Evolutionary conservation across 2,888 invertebrate genomes (phyloP).

Genomic region (Idaea aversata): DNA sequence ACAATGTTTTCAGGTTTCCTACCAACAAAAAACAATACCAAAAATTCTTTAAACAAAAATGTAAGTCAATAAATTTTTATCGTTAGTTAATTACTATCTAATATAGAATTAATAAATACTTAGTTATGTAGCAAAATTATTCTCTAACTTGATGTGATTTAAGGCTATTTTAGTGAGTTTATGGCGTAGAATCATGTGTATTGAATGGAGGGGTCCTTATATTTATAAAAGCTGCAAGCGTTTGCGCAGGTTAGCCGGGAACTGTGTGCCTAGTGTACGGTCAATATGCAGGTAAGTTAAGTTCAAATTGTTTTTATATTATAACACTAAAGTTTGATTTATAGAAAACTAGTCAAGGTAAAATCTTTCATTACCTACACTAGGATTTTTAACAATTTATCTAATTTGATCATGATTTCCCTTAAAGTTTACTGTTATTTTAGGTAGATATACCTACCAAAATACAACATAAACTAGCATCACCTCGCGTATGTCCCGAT

Average conservation of each 20-base stretch:
- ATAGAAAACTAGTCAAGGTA: not conserved
- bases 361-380: too few relatives aligned
- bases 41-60: not conserved
- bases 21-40: not conserved
- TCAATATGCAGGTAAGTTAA: constrained; percentile 52
- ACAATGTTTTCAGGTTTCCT: not conserved
- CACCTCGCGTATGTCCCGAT: too few relatives aligned
- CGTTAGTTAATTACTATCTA: not conserved
- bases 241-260: constrained; percentile 39
- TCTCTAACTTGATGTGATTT: not conserved
- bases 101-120: not conserved
- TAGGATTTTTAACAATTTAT: too few relatives aligned
- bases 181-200: constrained; percentile 23
- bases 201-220: constrained; percentile 59
- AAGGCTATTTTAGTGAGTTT: not conserved
- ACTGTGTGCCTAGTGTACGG: constrained; percentile 42
- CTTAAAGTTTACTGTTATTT: too few relatives aligned
- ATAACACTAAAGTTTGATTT: not conserved
- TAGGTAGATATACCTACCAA: too few relatives aligned
- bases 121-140: not conserved
- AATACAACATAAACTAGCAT: too few relatives aligned
- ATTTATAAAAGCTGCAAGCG: constrained; percentile 57
- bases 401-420: too few relatives aligned
- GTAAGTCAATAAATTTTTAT: not conserved
- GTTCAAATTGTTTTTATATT: not conserved